A percentile compares a stretch with the other conserved stretches of the same genome.
These are phyloP conservation scores for Cyprinus carpio DNA, from an alignment of 2,113 vertebrate genomes.

Conservation along the genomic window DNA sequence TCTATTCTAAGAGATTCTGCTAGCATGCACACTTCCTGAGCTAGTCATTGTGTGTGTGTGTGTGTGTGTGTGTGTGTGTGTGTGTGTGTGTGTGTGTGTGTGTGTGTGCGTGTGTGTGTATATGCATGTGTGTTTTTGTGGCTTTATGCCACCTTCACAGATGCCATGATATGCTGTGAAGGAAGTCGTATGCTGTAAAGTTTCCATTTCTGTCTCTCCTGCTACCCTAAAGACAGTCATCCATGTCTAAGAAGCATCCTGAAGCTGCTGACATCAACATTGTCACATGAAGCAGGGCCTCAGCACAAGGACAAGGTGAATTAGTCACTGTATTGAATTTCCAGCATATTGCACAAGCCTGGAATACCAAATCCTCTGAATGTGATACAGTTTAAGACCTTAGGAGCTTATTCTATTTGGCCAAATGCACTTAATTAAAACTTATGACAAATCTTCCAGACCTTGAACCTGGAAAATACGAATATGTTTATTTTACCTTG, in stretches of 20 bases:
- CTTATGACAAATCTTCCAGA: background rate
- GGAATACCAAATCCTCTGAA: constrained; percentile 4
- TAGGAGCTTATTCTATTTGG: background rate
- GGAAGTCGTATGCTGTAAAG: background rate
- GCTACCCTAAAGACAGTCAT: background rate
- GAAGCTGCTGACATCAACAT: constrained; percentile 17
- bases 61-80: too few species aligned
- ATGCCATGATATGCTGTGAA: constrained; percentile 8
- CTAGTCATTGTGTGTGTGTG: background rate
- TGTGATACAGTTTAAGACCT: background rate
- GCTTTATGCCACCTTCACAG: background rate
- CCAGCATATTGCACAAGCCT: constrained; percentile 3
- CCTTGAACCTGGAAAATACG: background rate
- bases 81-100: too few species aligned
- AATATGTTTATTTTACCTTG: background rate
- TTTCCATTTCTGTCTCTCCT: background rate
- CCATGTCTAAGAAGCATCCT: background rate
- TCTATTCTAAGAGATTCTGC: constrained; percentile 21
- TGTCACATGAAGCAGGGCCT: constrained; percentile 14
- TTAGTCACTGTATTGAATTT: constrained; percentile 12
- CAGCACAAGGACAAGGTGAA: constrained; percentile 17
- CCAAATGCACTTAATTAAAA: constrained; percentile 11
- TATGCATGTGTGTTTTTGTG: too few species aligned
- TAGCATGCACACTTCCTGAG: background rate
- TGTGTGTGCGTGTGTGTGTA: too few species aligned